These are phyloP conservation scores for Lepetodrilus schrolli DNA, from an alignment of 2,888 invertebrate genomes.

Conservation along the genomic window DNA sequence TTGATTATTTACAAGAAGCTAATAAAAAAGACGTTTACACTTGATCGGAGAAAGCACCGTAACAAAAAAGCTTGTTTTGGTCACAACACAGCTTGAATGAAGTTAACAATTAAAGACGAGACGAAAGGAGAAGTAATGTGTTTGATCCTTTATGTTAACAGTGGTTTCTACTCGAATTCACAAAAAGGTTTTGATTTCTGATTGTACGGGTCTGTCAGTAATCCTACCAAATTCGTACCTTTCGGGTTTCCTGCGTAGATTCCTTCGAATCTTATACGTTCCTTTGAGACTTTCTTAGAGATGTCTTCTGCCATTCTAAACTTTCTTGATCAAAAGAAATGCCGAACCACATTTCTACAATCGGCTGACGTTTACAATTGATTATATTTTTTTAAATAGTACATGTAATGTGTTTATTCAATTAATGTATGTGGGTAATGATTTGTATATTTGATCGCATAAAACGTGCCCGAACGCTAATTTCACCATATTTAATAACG, in stretches of 20 bases:
- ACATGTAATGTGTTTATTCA: too few species aligned
- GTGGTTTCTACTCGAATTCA: neutral
- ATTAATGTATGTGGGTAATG: too few species aligned
- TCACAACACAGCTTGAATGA: neutral
- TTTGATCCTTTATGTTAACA: neutral
- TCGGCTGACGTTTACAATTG: neutral
- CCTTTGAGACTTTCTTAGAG: too few species aligned
- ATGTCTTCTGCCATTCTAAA: neutral
- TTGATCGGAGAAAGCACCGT: neutral
- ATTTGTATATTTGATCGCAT: neutral
- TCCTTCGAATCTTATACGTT: too few species aligned
- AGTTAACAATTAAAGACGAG: neutral
- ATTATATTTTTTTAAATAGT: too few species aligned
- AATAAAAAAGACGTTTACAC: neutral
- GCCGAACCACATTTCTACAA: neutral
- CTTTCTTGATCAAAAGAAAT: neutral
- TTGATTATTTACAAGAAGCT: neutral
- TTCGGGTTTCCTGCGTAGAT: too few species aligned
- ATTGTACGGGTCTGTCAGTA: neutral
- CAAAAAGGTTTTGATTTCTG: neutral
- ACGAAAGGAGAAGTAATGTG: neutral
- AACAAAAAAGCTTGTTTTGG: neutral
- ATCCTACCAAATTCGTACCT: neutral
- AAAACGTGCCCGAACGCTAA: neutral
- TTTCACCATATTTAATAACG: too few species aligned